A percentile compares a stretch with the other conserved stretches of the same genome.
These are phyloP conservation scores for Antitype chi DNA, from an alignment of 2,888 invertebrate species.

Conservation along the genomic window DNA sequence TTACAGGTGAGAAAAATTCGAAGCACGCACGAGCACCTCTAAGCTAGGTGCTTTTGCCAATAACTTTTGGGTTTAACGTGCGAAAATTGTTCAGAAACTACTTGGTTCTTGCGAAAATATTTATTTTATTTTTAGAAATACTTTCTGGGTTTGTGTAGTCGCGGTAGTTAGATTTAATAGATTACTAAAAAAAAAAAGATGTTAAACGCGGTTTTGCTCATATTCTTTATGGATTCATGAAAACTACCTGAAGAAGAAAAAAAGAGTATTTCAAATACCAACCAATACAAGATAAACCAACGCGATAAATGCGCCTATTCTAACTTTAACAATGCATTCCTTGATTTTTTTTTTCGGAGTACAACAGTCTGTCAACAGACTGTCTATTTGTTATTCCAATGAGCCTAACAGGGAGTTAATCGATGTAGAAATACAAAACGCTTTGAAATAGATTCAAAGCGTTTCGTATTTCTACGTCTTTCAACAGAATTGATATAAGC, in stretches of 20 bases:
- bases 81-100: slow-evolving; percentile 39
- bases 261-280: too few relatives aligned
- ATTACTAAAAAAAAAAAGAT: not conserved
- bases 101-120: slow-evolving; percentile 9
- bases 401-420: not conserved
- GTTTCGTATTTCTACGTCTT: not conserved
- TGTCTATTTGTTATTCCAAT: not conserved
- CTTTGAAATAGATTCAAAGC: too few relatives aligned
- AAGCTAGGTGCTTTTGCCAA: slow-evolving; percentile 34
- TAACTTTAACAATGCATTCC: too few relatives aligned
- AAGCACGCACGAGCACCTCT: slow-evolving; percentile 42
- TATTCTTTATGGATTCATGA: not conserved
- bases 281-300: too few relatives aligned
- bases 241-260: too few relatives aligned
- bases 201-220: not conserved
- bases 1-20: slow-evolving; percentile 42
- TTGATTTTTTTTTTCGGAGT: too few relatives aligned
- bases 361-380: too few relatives aligned
- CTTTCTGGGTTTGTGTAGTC: not conserved
- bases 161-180: not conserved
- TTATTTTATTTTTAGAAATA: slow-evolving; percentile 33
- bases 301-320: too few relatives aligned
- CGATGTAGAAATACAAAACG: not conserved
- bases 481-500: not conserved
- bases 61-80: slow-evolving; percentile 41